Percentiles rank a stretch among this genome's conserved stretches.
Conservation (phyloP, 2,113 vertebrate genomes). For the Rhadina sibilatrix region DNA sequence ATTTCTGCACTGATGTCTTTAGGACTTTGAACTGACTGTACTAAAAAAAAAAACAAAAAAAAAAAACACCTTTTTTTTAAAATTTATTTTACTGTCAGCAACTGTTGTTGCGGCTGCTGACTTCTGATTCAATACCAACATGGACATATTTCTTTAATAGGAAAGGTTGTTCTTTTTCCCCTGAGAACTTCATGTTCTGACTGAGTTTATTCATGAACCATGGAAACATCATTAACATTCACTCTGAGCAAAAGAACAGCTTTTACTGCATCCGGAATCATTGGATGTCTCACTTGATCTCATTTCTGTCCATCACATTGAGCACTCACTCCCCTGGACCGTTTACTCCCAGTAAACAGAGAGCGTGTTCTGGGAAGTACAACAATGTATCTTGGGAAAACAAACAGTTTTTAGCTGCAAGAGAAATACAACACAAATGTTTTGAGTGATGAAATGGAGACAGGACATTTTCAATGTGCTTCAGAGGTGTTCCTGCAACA, state of each 20-base stretch:
- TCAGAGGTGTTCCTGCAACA: not conserved
- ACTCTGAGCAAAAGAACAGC: conserved; percentile 41
- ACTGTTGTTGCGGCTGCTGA: not conserved
- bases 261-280: conserved; percentile 32
- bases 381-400: conserved; percentile 4
- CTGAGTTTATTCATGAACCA: conserved; percentile 5
- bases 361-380: not conserved
- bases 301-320: conserved; percentile 28
- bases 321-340: not conserved
- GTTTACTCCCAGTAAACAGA: conserved; percentile 13
- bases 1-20: not conserved
- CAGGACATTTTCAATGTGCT: not conserved
- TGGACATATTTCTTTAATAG: not conserved
- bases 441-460: conserved; percentile 3
- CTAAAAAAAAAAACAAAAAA: not conserved
- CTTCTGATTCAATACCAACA: not conserved
- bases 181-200: conserved; percentile 16
- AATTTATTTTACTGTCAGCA: not conserved
- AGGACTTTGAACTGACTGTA: not conserved
- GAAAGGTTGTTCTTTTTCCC: not conserved
- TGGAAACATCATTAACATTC: conserved; percentile 50
- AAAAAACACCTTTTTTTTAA: too few relatives aligned
- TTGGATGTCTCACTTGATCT: conserved; percentile 10
- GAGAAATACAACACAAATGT: not conserved
- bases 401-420: conserved; percentile 7